These are phyloP conservation scores for Lomographa bimaculata DNA, from an alignment of 2,888 invertebrate genomes.

Conservation along the genomic window DNA sequence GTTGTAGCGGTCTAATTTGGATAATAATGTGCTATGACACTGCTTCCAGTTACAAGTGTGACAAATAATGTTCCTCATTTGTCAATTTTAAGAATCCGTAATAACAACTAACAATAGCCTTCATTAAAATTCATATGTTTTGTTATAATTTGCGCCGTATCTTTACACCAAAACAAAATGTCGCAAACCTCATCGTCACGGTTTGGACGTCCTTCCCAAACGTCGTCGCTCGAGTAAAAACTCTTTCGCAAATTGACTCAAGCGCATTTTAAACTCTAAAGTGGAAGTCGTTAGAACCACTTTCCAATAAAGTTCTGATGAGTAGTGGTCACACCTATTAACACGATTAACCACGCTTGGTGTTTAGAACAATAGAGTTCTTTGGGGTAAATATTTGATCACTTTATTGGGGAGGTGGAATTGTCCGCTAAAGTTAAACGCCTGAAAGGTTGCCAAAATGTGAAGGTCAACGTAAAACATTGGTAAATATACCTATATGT, in stretches of 20 bases:
- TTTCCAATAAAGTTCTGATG: conserved; percentile 28
- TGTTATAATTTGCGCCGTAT: conserved; percentile 19
- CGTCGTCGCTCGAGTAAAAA: conserved; percentile 49
- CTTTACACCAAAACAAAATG: conserved; percentile 40
- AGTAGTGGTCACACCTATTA: conserved; percentile 57
- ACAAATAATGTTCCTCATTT: conserved; percentile 2
- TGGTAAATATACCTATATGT: too few relatives aligned
- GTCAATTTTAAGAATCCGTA: background rate
- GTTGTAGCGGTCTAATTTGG: too few relatives aligned
- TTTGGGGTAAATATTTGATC: conserved; percentile 42
- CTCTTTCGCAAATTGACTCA: conserved; percentile 48
- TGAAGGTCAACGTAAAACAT: too few relatives aligned
- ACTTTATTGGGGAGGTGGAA: conserved; percentile 36
- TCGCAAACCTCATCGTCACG: conserved; percentile 59
- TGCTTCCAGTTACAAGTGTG: background rate
- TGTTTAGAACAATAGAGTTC: conserved; percentile 52
- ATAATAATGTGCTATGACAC: conserved; percentile 1
- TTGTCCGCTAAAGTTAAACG: conserved; percentile 3
- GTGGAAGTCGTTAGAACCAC: conserved; percentile 31
- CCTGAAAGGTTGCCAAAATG: background rate
- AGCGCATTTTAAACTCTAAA: conserved; percentile 41
- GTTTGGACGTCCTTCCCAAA: conserved; percentile 61
- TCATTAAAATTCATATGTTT: conserved; percentile 17
- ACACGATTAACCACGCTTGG: conserved; percentile 64
- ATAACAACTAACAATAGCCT: conserved; percentile 21